Evolutionary conservation across 2,113 vertebrate species (phyloP).

Genomic region (Malurus cyaneus): DNA sequence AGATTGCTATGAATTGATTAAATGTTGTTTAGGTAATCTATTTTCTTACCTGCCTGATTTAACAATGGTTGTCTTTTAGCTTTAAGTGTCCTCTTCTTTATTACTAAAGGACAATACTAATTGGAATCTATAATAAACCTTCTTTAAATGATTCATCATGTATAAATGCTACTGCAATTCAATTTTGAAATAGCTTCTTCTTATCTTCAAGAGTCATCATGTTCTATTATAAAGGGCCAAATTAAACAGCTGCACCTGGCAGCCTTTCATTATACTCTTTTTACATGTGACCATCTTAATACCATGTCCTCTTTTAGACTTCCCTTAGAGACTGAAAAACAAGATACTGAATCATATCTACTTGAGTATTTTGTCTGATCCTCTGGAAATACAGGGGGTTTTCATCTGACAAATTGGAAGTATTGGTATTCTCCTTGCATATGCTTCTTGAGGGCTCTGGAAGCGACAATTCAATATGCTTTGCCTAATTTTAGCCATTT

Average conservation of each 20-base stretch:
- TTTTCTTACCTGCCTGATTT: neutral
- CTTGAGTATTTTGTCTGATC: neutral
- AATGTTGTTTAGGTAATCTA: neutral
- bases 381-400: neutral
- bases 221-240: neutral
- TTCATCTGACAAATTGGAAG: neutral
- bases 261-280: neutral
- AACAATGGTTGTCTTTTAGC: neutral
- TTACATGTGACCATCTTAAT: neutral
- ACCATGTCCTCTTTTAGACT: neutral
- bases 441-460: neutral
- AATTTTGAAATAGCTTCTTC: conserved; percentile 9
- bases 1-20: neutral
- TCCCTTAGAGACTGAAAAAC: neutral
- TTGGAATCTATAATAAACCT: neutral
- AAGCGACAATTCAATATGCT: neutral
- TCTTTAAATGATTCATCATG: neutral
- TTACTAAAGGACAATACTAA: neutral
- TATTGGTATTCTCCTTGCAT: neutral
- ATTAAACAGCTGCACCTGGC: neutral
- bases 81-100: neutral
- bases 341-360: neutral
- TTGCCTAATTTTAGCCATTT: neutral
- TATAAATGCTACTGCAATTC: neutral
- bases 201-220: neutral